Evolutionary conservation across 2,113 vertebrate genomes (phyloP).

Genomic region (Gavialis gangeticus): DNA sequence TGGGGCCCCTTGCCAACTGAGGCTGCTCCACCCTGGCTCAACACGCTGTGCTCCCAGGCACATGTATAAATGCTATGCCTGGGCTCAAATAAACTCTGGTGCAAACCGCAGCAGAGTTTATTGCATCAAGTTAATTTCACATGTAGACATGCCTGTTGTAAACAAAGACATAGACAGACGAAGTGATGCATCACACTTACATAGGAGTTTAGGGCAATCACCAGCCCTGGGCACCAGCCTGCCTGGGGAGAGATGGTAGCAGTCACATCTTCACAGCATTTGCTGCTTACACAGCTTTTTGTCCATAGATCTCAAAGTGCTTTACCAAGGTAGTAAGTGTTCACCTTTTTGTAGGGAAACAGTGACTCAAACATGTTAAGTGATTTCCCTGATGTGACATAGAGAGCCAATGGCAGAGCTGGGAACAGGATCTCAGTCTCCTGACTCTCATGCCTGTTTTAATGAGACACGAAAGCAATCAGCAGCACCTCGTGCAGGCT

Average conservation of each 20-base stretch:
- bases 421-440: neutral
- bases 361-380: neutral
- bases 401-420: neutral
- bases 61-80: no score
- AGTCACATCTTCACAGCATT: neutral
- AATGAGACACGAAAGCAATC: neutral
- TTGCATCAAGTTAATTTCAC: no score
- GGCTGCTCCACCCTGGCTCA: no score
- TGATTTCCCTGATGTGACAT: neutral
- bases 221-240: neutral
- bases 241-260: neutral
- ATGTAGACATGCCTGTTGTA: no score
- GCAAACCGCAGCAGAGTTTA: no score
- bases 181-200: neutral
- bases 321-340: neutral
- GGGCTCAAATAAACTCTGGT: no score
- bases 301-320: no score
- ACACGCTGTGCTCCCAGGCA: no score
- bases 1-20: no score
- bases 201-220: neutral
- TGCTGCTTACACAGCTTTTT: no score
- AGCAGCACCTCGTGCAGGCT: neutral
- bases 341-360: neutral
- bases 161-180: neutral
- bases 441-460: neutral